phyloP scores from a whole-genome alignment of 2,113 vertebrate species.

The Camarhynchus parvulus region DNA sequence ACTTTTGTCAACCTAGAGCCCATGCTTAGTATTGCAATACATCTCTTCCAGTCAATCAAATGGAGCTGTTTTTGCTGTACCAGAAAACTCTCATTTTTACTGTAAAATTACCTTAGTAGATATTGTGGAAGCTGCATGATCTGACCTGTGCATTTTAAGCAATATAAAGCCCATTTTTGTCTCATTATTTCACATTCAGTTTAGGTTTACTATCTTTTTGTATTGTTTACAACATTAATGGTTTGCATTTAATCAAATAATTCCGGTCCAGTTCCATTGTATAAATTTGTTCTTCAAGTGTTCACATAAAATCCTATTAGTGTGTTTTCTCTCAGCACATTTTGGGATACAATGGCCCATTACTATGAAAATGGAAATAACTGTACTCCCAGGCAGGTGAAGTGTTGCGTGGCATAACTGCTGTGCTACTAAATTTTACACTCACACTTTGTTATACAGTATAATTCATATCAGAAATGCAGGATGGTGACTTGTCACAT shows the following conservation, averaged over 20 bases:
- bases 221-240: conserved; percentile 8
- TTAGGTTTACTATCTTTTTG: background rate
- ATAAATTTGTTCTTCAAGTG: conserved; percentile 18
- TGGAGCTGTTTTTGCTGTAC: background rate
- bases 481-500: background rate
- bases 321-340: background rate
- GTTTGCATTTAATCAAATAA: conserved; percentile 59
- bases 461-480: background rate
- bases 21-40: background rate
- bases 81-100: background rate
- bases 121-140: background rate
- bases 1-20: background rate
- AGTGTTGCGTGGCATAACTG: background rate
- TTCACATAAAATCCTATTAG: conserved; percentile 56
- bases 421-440: conserved; percentile 19
- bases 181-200: background rate
- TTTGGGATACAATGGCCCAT: conserved; percentile 44
- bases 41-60: background rate
- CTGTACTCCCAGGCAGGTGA: conserved; percentile 44
- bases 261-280: background rate
- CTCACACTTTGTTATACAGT: conserved; percentile 14
- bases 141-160: background rate
- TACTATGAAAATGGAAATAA: conserved; percentile 56
- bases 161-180: background rate
- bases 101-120: background rate